Base-by-base conservation (phyloP, 2,888 invertebrate genomes). In the Xylota segnis region DNA sequence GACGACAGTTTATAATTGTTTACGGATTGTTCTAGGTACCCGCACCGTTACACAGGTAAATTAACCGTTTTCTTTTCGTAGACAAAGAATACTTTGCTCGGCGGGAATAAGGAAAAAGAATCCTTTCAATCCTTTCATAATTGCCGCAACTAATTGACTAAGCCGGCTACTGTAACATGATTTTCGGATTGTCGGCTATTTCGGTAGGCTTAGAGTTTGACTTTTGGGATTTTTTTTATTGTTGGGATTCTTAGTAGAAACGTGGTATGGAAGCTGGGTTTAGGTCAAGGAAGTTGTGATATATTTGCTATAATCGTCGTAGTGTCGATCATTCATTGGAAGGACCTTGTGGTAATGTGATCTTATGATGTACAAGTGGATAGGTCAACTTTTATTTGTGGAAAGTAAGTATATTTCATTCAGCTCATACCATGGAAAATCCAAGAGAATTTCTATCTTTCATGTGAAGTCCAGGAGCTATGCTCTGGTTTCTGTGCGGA, bases 1-100 rank as follows among this genome's bases (percentile, higher is more conserved):
- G 86, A 71, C 82, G 61, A 77, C 59, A 71, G 86, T 77, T 86
- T 86, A 68, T 82, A 82, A 82, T 86, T 82, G 82, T 82, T 77
- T 86, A 43, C 32, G 76, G 77, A 86, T 86, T 82, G 71, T 81
- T 76, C 47, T 76, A 56, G 61, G 59, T 63, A 66, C 27, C 75
- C 59, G 40, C 40, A 77, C 71, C 68, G 34, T 12, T 68, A 45
- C n/a, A 16, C 71, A 77, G 75, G 86, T 82, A 86, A 54, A 56
- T 61, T 81, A 43, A 76, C 65, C 29, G 74, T 75, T 70, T 5
- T 50, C 14, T 61, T 74, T 23, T 54, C 34, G 23, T 16, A n/a
- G 12, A 16, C 34, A 76, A 43, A 47, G 43, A 34, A 43, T 14
- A 14, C 6, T 34, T n/a, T 16, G 23, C 43, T 47, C 43, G 43